Base-by-base conservation (phyloP, 1,140 invertebrate species). In the Philopotamus ludificatus region DNA sequence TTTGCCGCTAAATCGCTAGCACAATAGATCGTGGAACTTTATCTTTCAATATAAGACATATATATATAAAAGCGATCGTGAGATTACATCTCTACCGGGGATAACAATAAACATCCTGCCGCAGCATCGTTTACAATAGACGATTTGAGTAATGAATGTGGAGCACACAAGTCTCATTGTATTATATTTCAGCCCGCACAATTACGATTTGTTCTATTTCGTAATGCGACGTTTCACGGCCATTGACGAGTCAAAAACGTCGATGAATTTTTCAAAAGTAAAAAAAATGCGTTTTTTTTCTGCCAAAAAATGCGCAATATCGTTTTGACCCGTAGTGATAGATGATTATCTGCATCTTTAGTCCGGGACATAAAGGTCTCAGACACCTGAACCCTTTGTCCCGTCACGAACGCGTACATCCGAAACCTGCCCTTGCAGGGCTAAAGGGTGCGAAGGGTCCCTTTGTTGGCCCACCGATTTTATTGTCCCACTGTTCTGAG, bases 361-460 rank as follows among this genome's bases (percentile, higher is more conserved):
- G 28, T 4, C 28, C n/a, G 12, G 12, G 28, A 34, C 28, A 34
- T 12, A 34, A 34, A 34, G 12, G 28, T 34, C 28, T 12, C 28
- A 21, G 18, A 42, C 34, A 63, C 50, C 34, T 55, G 62, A 64
- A 47, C 21, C 62, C 50, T 57, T 64, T 64, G 49, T 64, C 47
- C 22, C 21, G 62, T 47, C 47, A 61, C 59, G 59, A 34, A 44
- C 59, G 59, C 3, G 49, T 42, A 64, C 62, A 64, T 64, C 62
- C 41, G 62, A 64, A 64, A 64, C 62, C 62, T 64, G 62, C 62
- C 62, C 42, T 64, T 39, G 51, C n/a, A 22, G 21, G 62, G 50
- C 49, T 64, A 54, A 64, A 64, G 62, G 62, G 62, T 64, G 62
- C 50, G 50, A 51, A 50, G 28, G 3, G 15, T n/a, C 39, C 55